Evolutionary conservation across 2,888 invertebrate genomes (phyloP).

Genomic region (Lathronympha strigana): DNA sequence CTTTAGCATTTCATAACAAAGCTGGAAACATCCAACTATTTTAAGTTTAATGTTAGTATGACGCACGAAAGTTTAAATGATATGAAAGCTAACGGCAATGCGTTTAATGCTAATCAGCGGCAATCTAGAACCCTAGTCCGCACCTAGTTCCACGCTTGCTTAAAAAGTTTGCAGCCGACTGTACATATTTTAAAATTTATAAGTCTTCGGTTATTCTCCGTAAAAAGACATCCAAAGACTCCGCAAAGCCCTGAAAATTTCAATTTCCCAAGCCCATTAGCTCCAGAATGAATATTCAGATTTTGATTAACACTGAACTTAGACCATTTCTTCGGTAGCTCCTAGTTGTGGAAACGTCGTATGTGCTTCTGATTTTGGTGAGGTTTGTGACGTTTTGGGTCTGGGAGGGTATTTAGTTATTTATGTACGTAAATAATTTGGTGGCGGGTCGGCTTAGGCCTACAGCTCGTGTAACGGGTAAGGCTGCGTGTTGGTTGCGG

Average conservation of each 20-base stretch:
- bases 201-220: no score
- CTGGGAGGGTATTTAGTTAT: conserved; percentile 18
- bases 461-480: conserved; percentile 13
- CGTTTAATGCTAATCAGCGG: no score
- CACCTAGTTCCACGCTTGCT: no score
- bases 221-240: neutral
- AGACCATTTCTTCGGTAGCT: neutral
- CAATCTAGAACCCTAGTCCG: no score
- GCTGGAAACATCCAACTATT: no score
- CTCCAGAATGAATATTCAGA: conserved; percentile 19
- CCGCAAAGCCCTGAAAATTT: conserved; percentile 2
- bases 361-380: neutral
- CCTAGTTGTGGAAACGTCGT: neutral
- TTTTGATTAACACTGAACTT: conserved; percentile 28
- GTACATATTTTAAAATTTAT: no score
- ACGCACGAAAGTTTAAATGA: no score
- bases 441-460: conserved; percentile 23
- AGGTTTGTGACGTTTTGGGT: neutral
- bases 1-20: no score
- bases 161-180: no score
- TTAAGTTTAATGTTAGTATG: no score
- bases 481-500: neutral
- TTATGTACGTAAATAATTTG: conserved; percentile 28
- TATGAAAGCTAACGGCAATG: no score
- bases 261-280: conserved; percentile 16